Evolutionary conservation across 1,140 invertebrate genomes (phyloP), one percentile per base, ranked within the genome.

Genomic region (Mercenaria mercenaria): DNA sequence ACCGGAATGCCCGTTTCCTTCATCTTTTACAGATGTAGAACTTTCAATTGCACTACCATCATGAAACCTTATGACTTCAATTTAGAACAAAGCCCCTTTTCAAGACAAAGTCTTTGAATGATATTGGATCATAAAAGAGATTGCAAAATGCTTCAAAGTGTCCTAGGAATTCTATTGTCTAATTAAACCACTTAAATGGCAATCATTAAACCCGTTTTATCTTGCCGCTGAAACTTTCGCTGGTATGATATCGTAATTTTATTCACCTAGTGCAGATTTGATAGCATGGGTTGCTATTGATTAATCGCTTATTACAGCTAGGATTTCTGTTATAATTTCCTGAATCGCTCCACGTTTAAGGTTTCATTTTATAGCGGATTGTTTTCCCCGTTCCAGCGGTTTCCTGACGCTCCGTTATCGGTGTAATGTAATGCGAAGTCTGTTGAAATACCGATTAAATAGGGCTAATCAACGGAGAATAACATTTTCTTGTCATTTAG

Each of bases 271-370:
- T 64, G 56, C 74, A 79, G 39, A 77, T 59, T 64, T 82, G 67
- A 82, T 82, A 59, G 76, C 74, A 87, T 32, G 32, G 82, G 23
- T 61, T 87, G 32, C 23, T 64, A 87, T 87, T 87, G 85, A 87
- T 87, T 87, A 41, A 64, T 47, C 26, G 37, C 56, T 79, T 79
- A 87, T 87, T 87, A 87, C 72, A 34, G 85, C 72, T 79, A 79
- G 52, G 79, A 64, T 87, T 87, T 87, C 85, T 87, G 85, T 77
- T 64, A 87, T 87, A 77, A 87, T 87, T 87, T 87, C 85, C 85
- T 87, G 85, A 77, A 77, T 87, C 43, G 85, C 39, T 87, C 39
- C 39, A 64, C 74, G 72, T 79, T 43, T 87, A 79, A 43, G 76
- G 85, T 87, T 87, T 87, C 85, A 87, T 20, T 79, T 87, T 76